Evolutionary conservation across 2,797 vertebrate species (phyloP).

Genomic region (Sciurus vulgaris): DNA sequence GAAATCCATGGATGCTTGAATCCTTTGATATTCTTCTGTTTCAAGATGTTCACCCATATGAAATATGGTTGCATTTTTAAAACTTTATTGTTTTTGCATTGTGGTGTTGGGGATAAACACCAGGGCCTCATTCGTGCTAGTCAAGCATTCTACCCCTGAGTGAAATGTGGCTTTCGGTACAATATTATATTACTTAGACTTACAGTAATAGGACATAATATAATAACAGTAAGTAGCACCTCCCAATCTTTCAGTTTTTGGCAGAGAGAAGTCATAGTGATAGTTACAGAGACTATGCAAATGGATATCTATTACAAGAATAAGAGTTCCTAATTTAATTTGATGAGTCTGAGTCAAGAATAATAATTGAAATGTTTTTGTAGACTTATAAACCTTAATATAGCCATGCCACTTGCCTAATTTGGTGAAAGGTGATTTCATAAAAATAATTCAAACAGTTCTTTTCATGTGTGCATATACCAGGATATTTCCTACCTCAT

Average conservation of each 20-base stretch:
- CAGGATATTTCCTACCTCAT: background rate
- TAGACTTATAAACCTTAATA: background rate
- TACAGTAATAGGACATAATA: background rate
- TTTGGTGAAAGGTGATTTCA: background rate
- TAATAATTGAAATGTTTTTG: background rate
- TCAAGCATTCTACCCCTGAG: background rate
- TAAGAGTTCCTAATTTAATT: background rate
- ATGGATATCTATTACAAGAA: background rate
- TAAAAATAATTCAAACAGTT: background rate
- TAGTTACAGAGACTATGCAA: background rate
- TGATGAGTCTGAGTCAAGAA: background rate
- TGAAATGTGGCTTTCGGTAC: background rate
- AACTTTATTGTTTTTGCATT: background rate
- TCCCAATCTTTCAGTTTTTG: background rate
- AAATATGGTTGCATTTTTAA: background rate
- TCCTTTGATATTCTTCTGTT: background rate
- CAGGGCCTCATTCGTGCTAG: background rate
- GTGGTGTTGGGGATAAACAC: accelerated
- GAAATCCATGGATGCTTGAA: background rate
- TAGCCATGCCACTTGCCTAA: background rate
- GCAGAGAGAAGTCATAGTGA: background rate
- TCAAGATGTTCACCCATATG: background rate
- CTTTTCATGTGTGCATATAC: background rate
- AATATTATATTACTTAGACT: background rate
- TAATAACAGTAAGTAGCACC: background rate